phyloP scores from a whole-genome alignment of 2,113 vertebrate species.

The Tichodroma muraria region DNA sequence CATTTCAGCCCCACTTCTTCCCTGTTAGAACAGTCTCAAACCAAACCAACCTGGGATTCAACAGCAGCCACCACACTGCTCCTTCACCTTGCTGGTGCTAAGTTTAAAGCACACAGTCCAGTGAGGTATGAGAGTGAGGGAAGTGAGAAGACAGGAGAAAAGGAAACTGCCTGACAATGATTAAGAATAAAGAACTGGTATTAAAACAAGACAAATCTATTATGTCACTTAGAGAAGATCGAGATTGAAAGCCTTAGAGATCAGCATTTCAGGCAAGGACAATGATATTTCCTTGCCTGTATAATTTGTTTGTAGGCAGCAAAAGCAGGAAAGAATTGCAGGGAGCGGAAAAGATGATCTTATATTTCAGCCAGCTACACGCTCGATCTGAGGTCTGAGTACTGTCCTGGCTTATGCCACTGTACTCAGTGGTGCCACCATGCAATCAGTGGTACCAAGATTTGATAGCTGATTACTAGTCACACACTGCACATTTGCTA shows the following conservation, averaged over 20 bases:
- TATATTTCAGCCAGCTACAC: neutral
- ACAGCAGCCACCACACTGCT: neutral
- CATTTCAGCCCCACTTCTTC: neutral
- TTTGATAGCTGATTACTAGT: neutral
- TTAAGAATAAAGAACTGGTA: neutral
- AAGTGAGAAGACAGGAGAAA: neutral
- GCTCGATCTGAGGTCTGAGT: neutral
- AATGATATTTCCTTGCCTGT: neutral
- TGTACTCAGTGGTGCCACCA: neutral
- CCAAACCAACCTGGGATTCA: neutral
- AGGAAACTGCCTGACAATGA: neutral
- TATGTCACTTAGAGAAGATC: neutral
- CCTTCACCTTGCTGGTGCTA: neutral
- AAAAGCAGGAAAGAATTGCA: neutral
- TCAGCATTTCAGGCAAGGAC: neutral
- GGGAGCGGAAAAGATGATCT: neutral
- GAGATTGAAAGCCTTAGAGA: neutral
- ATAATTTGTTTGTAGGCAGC: neutral
- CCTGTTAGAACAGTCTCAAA: neutral
- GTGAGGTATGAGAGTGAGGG: neutral
- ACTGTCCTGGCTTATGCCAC: neutral
- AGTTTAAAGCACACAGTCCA: neutral
- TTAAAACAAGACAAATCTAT: neutral
- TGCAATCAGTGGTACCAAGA: neutral
- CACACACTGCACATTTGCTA: neutral